Base-by-base conservation (phyloP, 1,140 invertebrate genomes). In the Trichonephila clavata region DNA sequence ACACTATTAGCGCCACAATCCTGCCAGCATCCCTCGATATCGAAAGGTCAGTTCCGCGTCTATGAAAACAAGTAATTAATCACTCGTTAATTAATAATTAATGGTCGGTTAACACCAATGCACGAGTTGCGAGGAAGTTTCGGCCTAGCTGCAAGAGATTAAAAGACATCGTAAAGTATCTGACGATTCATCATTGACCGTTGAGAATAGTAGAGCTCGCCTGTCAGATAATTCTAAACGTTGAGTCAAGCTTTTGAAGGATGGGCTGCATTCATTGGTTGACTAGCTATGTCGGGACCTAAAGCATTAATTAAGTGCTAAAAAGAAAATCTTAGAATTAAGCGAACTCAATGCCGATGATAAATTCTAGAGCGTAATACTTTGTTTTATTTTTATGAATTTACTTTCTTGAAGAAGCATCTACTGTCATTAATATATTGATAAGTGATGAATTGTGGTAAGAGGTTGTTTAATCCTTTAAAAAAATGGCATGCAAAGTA, bases 71-170 rank as follows among this genome's bases (percentile, higher is more conserved):
- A 86, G 87, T 32, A 89, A 89, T 89, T 89, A 89, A 89, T 89
- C 87, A 89, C 61, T 68, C 87, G 39, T 89, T 89, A 89, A 89
- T 89, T 89, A 89, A 89, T 89, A 89, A 89, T 89, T 89, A 89
- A 89, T 89, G 87, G 61, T 71, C 39, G 87, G 87, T 68, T 89
- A 87, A 87, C 86, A 87, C 59, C 57, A 27, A 39, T 32, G 61
- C 32, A 27, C 86, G 21, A 39, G 39, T 87, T 87, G 20, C n/a
- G 20, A 21, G 24, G 60, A 87, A 63, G 61, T 89, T 68, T 68
- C 63, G 61, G 39, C 21, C 6, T 27, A 13, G 27, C 60, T 63
- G 84, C 24, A 39, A 87, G 61, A 89, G 87, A 89, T 89, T 89
- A 89, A 89, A 89, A 89, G 61, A 71, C 87, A 71, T 50, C 21